These are phyloP conservation scores for Acanthis flammea DNA, from an alignment of 2,797 vertebrate species.

Conservation along the genomic window DNA sequence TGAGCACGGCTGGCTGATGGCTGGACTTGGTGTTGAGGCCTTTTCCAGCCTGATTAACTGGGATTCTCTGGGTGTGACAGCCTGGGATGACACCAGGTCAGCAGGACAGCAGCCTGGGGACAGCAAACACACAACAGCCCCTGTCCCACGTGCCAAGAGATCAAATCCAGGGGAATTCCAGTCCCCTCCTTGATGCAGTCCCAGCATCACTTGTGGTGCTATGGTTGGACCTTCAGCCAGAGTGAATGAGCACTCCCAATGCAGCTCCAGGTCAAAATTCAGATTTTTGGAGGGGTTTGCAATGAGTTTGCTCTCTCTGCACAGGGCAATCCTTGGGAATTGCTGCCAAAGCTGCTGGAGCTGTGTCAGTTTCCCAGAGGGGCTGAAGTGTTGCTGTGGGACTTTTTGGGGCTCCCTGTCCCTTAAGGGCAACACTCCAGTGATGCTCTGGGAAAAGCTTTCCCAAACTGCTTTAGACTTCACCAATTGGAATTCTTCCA, in stretches of 20 bases:
- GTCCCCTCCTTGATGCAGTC: background rate
- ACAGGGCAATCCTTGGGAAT: background rate
- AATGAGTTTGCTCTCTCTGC: background rate
- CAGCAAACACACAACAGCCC: background rate
- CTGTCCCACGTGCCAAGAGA: background rate
- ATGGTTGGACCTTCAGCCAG: background rate
- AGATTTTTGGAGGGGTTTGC: background rate
- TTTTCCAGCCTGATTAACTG: no score
- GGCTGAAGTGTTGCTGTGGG: background rate
- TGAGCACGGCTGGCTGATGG: no score
- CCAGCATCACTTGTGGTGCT: background rate
- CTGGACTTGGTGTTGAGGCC: no score
- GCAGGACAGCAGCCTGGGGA: no score
- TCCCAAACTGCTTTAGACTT: background rate
- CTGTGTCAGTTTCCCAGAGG: background rate
- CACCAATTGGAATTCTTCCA: slow-evolving; percentile 5
- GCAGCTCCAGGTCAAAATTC: background rate
- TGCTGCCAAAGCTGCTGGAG: background rate
- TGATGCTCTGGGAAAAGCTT: background rate
- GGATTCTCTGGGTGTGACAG: no score
- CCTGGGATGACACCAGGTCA: no score
- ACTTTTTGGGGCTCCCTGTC: background rate
- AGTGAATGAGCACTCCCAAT: background rate
- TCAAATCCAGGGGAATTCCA: background rate
- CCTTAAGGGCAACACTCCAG: background rate